Percentiles rank a stretch among this genome's conserved stretches.
These are phyloP conservation scores for Pandemis cinnamomeana DNA, from an alignment of 2,888 invertebrate genomes.

Conservation along the genomic window DNA sequence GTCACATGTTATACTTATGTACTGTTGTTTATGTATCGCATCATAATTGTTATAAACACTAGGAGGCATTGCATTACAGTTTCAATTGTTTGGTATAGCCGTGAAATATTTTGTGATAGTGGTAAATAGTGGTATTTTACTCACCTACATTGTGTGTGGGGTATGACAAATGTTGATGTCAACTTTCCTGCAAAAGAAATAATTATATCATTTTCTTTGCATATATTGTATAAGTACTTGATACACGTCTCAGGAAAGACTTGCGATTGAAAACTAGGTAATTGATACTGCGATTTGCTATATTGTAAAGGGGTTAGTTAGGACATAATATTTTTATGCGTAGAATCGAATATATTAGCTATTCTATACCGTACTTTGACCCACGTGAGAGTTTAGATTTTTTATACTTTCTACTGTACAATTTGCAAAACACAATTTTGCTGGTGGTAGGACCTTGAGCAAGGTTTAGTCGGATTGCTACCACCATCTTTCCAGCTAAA, in stretches of 20 bases:
- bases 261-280: not conserved
- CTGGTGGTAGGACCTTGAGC: no score
- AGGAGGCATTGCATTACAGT: no score
- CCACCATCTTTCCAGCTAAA: no score
- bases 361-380: no score
- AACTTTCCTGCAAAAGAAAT: conserved; percentile 50
- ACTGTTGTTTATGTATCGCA: no score
- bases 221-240: no score
- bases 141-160: conserved; percentile 62
- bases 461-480: no score
- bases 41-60: no score
- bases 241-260: not conserved
- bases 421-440: no score
- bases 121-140: conserved; percentile 37
- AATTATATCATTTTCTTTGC: not conserved
- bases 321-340: not conserved
- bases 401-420: no score
- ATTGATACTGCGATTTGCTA: not conserved
- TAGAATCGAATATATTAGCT: not conserved
- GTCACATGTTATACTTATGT: not conserved
- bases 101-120: no score
- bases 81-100: no score
- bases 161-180: conserved; percentile 36
- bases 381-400: not conserved
- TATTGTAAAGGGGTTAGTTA: not conserved